Base-by-base conservation (phyloP, 2,888 invertebrate genomes). In the Acanthosepion lycidas region DNA sequence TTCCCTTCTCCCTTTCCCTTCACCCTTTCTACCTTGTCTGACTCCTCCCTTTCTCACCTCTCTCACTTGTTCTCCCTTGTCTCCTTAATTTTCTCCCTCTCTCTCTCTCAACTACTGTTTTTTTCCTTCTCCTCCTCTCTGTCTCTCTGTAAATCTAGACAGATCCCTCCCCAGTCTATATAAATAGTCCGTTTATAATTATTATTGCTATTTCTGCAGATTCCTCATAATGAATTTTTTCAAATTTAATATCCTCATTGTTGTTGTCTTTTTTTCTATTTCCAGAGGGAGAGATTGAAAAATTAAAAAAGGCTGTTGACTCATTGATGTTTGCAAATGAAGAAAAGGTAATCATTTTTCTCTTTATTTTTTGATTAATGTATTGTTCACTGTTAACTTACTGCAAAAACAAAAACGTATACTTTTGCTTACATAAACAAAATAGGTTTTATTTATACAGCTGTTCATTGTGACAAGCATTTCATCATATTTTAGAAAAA, bases 291-390 rank as follows among this genome's bases (percentile, higher is more conserved):
- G 98, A 98, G 95, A 97, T 98, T 95, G 97, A 98, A 95, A 97
- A 97, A 95, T 96, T 98, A 95, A 97, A 97, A 95, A 97, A 97
- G 95, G 97, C 97, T 92, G 97, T 98, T 26, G 98, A 98, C 95
- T 97, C 97, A 53, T 95, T 98, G 93, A 97, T 98, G 97, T 96
- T 97, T 42, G 97, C 97, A 94, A 98, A 98, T 96, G 97, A 97
- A 94, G 97, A 98, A 95, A 98, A 98, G 97, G 97, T 97, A 95
- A 59, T 95, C 20, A 78, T n/a, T 49, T 55, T 2, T 53, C 8
- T 59, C 12, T 94, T n/a, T 33, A 18, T 93, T 28, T 18, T 51
- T 51, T 20, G 48, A 20, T 53, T 1, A 91, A 51, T 18, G 12
- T 48, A 92, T 33, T 53, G 55, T 49, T 92, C 23, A 3, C 6